Evolutionary conservation across 1,140 invertebrate genomes (phyloP).

Genomic region (Ceratoteleas bidentatus): DNA sequence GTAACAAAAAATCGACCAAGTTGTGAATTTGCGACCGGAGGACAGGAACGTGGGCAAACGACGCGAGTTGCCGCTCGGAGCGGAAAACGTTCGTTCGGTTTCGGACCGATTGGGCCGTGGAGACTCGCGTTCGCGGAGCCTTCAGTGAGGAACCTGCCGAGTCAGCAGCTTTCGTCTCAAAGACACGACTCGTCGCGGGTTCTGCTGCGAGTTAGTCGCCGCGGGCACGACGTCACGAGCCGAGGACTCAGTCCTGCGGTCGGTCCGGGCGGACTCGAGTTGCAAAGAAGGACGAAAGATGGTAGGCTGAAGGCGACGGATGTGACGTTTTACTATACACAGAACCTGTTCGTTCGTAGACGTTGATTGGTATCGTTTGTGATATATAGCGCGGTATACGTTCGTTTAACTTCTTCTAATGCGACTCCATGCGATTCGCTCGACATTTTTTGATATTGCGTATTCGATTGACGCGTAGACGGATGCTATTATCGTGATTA

Average conservation of each 20-base stretch:
- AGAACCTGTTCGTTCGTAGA: slow-evolving; percentile 52
- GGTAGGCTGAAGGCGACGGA: slow-evolving; percentile 26
- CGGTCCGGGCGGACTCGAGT: neutral
- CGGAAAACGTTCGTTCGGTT: too few relatives aligned
- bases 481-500: slow-evolving; percentile 13
- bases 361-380: slow-evolving; percentile 39
- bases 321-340: slow-evolving; percentile 20
- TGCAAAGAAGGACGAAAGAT: slow-evolving; percentile 28
- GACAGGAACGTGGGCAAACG: slow-evolving; percentile 23
- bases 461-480: slow-evolving; percentile 14
- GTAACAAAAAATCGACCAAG: slow-evolving; percentile 59
- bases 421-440: slow-evolving; percentile 2
- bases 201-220: too few relatives aligned
- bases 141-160: too few relatives aligned
- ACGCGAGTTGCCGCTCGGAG: slow-evolving; percentile 9
- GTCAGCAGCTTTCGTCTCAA: too few relatives aligned
- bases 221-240: too few relatives aligned
- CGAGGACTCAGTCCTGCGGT: too few relatives aligned
- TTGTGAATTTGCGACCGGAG: slow-evolving; percentile 74
- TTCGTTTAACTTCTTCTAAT: slow-evolving; percentile 18
- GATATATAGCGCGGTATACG: slow-evolving; percentile 11
- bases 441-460: slow-evolving; percentile 9
- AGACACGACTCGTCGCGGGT: too few relatives aligned
- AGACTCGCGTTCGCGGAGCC: too few relatives aligned
- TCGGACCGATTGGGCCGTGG: too few relatives aligned